These are phyloP conservation scores for Atlantisia rogersi DNA, from an alignment of 2,113 vertebrate genomes.

Conservation along the genomic window DNA sequence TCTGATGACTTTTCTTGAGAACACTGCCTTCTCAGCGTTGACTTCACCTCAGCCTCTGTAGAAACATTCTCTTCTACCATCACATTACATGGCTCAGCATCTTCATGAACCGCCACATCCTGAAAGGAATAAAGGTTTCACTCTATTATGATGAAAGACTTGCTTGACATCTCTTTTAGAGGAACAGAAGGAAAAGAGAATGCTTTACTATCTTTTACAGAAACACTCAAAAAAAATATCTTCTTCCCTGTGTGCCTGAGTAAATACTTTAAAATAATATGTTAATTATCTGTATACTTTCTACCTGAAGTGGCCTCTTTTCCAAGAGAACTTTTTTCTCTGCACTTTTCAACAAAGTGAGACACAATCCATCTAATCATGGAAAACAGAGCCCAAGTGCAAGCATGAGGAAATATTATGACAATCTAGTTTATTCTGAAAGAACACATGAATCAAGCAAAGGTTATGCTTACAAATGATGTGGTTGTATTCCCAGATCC, in stretches of 20 bases:
- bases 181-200: background rate
- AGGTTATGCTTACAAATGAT: background rate
- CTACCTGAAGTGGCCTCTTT: background rate
- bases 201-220: background rate
- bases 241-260: background rate
- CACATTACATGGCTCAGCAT: background rate
- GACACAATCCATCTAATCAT: background rate
- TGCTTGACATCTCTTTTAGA: background rate
- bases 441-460: background rate
- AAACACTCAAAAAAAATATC: background rate
- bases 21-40: background rate
- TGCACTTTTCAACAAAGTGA: background rate
- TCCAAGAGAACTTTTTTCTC: background rate
- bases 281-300: background rate
- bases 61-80: background rate
- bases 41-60: background rate
- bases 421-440: background rate
- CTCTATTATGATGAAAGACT: background rate
- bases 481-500: background rate
- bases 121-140: constrained; percentile 39
- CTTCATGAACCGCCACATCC: constrained; percentile 27
- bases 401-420: background rate
- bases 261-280: background rate
- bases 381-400: background rate
- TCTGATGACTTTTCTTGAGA: background rate